phyloP scores from a whole-genome alignment of 2,113 vertebrate species.

The Coptodon bakossiorum region DNA sequence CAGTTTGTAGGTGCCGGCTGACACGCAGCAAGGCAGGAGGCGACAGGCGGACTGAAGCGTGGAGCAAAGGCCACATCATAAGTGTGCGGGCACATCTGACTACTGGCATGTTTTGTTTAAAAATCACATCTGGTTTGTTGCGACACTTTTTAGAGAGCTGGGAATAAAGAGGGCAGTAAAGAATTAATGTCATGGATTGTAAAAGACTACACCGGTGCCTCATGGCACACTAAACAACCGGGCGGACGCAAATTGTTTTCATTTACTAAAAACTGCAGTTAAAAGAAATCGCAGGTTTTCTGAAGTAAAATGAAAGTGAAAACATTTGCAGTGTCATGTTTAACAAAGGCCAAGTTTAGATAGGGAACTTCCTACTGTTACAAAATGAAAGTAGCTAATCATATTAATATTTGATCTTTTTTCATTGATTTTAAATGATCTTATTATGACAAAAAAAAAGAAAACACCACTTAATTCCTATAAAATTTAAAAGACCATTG shows the following conservation, averaged over 20 bases:
- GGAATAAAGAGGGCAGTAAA: constrained; percentile 47
- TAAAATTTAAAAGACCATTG: not conserved
- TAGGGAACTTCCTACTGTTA: not conserved
- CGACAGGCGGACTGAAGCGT: not conserved
- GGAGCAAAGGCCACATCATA: constrained; percentile 37
- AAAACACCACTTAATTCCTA: not conserved
- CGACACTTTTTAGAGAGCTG: constrained; percentile 33
- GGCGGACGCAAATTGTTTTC: not conserved
- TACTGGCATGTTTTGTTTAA: constrained; percentile 28
- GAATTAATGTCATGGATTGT: constrained; percentile 49
- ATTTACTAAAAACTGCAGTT: not conserved
- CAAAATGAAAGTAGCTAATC: not conserved
- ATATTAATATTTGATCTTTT: not conserved
- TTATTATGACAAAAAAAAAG: not conserved
- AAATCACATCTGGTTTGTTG: constrained; percentile 62
- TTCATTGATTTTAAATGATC: not conserved
- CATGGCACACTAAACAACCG: not conserved
- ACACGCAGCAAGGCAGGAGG: constrained; percentile 22
- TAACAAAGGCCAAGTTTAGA: not conserved
- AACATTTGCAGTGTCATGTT: not conserved
- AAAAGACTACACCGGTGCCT: constrained; percentile 31
- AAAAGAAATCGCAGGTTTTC: not conserved
- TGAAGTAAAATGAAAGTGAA: not conserved
- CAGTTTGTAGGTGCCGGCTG: constrained; percentile 57
- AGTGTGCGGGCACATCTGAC: constrained; percentile 37